phyloP scores from a whole-genome alignment of 2,797 vertebrate genomes.

The Gorsachius magnificus region DNA sequence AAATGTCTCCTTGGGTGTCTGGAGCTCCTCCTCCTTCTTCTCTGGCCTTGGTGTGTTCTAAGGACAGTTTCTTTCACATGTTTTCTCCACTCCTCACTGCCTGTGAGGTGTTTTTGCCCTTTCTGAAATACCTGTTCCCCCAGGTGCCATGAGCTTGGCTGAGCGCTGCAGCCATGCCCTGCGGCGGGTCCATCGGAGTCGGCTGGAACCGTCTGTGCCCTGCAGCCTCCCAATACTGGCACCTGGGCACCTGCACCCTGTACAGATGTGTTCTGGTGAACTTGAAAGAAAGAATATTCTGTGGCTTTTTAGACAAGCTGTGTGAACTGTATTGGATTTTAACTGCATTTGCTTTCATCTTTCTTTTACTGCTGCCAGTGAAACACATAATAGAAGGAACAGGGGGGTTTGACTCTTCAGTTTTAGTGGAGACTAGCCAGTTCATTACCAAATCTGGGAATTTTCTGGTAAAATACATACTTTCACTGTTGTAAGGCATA shows the following conservation, averaged over 20 bases:
- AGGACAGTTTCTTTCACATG: rapidly evolving
- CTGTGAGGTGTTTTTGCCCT: not conserved
- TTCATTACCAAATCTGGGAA: not conserved
- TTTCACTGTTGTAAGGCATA: not conserved
- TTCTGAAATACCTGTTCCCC: rapidly evolving
- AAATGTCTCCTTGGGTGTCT: not conserved
- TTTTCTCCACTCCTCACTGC: not conserved
- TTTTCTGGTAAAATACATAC: not conserved
- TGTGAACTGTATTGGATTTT: not conserved
- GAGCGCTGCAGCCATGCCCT: not conserved
- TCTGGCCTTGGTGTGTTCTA: not conserved
- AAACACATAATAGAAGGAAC: not conserved
- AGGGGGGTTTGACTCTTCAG: not conserved
- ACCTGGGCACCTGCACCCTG: rapidly evolving
- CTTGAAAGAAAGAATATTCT: not conserved
- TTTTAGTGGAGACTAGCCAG: not conserved
- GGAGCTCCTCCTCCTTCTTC: not conserved
- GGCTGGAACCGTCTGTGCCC: rapidly evolving
- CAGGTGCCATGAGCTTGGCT: not conserved
- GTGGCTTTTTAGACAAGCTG: not conserved
- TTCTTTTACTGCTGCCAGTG: not conserved
- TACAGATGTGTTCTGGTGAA: not conserved
- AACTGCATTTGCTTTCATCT: not conserved
- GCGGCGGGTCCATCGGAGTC: rapidly evolving
- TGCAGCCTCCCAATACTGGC: not conserved